Conservation (phyloP, 2,888 invertebrate species). For the Dexiosoma caninum region DNA sequence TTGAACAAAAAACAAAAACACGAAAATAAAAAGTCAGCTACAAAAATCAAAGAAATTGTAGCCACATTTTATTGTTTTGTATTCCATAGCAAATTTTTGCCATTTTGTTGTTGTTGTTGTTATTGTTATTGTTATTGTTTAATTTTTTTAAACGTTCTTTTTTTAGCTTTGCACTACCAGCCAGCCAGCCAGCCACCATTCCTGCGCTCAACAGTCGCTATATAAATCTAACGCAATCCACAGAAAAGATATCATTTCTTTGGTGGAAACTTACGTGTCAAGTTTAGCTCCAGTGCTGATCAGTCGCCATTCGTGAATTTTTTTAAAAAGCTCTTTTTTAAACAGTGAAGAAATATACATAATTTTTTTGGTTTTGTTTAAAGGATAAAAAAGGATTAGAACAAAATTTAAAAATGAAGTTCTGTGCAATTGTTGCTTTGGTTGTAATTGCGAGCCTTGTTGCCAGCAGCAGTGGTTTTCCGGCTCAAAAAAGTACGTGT, state of each 20-base stretch:
- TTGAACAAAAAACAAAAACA: background rate
- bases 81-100: conserved; percentile 21
- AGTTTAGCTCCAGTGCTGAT: conserved; percentile 77
- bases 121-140: conserved; percentile 39
- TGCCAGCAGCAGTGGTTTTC: conserved; percentile 71
- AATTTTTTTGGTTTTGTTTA: conserved; percentile 55
- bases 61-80: conserved; percentile 27
- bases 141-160: background rate
- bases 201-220: conserved; percentile 68
- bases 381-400: conserved; percentile 54
- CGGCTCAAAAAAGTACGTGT: conserved; percentile 74
- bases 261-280: conserved; percentile 78
- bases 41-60: conserved; percentile 40
- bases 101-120: conserved; percentile 57
- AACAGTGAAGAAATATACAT: conserved; percentile 24
- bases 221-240: conserved; percentile 77
- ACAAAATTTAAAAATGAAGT: conserved; percentile 68
- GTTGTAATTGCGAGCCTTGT: conserved; percentile 71
- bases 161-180: conserved; percentile 67
- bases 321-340: background rate
- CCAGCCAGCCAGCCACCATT: no score
- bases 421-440: conserved; percentile 70
- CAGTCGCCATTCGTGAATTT: conserved; percentile 65
- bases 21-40: conserved; percentile 8
- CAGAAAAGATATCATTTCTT: conserved; percentile 76